These are phyloP conservation scores for Coecobrya sp. DNA, from an alignment of 2,888 invertebrate species.

Conservation along the genomic window DNA sequence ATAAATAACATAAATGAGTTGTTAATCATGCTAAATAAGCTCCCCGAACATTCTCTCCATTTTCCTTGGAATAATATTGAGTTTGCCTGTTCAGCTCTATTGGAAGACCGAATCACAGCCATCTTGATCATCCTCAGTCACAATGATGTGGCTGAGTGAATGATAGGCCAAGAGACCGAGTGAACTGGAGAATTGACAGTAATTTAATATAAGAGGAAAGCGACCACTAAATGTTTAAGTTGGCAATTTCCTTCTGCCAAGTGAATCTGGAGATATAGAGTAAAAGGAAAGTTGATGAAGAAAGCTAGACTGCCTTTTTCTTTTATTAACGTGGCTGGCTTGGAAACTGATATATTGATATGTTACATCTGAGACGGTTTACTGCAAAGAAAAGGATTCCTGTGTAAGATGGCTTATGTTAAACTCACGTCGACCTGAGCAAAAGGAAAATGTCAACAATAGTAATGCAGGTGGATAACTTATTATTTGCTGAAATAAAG, in stretches of 20 bases:
- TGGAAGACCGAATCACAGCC: not conserved
- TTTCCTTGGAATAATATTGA: not conserved
- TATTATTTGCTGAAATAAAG: too few species aligned
- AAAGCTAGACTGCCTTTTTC: not conserved
- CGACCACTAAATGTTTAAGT: slow-evolving; percentile 5
- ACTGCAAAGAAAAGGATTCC: too few species aligned
- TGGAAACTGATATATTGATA: too few species aligned
- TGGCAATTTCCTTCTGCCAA: not conserved
- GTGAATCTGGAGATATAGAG: not conserved
- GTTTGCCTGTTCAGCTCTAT: not conserved
- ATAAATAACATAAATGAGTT: slow-evolving; percentile 20
- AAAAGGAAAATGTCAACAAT: too few species aligned
- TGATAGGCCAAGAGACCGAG: not conserved
- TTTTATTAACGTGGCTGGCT: too few species aligned
- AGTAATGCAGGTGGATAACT: too few species aligned
- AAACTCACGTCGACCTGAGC: too few species aligned
- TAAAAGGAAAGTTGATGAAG: not conserved
- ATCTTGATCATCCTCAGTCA: not conserved
- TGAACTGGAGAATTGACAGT: not conserved
- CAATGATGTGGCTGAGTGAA: not conserved
- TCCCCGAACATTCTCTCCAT: not conserved
- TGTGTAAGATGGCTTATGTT: too few species aligned
- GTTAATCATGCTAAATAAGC: slow-evolving; percentile 16
- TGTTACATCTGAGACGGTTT: too few species aligned
- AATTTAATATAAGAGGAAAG: not conserved